Conservation (phyloP, 2,113 vertebrate species). For the Cyanoramphus novaezelandiae region DNA sequence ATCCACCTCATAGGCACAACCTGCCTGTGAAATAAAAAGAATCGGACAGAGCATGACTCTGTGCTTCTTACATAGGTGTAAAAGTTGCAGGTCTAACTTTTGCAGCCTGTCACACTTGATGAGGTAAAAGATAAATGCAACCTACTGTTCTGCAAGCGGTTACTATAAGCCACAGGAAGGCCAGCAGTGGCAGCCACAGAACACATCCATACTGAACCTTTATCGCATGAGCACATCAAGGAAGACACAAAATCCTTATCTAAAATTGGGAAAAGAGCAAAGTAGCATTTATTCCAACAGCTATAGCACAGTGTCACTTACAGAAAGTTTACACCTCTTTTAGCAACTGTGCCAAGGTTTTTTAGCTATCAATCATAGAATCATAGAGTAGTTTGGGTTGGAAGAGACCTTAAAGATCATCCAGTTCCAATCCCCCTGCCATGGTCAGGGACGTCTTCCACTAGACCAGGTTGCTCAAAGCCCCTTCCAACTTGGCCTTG, state of each 20-base stretch:
- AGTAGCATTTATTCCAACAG: not conserved
- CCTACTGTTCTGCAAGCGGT: not conserved
- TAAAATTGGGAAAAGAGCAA: not conserved
- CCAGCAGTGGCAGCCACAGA: not conserved
- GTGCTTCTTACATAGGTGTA: not conserved
- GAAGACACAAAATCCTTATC: not conserved
- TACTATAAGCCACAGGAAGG: not conserved
- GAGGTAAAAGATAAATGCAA: not conserved
- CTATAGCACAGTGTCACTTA: not conserved
- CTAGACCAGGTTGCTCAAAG: not conserved
- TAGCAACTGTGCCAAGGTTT: not conserved
- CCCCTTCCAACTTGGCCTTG: not conserved
- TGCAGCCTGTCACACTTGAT: not conserved
- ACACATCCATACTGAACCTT: not conserved
- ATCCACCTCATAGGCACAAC: not conserved
- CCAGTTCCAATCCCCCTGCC: not conserved
- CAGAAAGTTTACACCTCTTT: conserved; percentile 9
- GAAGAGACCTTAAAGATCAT: not conserved
- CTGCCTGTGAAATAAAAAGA: not conserved
- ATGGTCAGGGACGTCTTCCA: not conserved
- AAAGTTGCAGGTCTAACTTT: not conserved
- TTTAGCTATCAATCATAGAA: not conserved
- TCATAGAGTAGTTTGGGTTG: not conserved
- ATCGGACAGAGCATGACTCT: not conserved
- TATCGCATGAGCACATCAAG: not conserved